phyloP scores from a whole-genome alignment of 2,888 invertebrate species.

The Epinotia bilunana region DNA sequence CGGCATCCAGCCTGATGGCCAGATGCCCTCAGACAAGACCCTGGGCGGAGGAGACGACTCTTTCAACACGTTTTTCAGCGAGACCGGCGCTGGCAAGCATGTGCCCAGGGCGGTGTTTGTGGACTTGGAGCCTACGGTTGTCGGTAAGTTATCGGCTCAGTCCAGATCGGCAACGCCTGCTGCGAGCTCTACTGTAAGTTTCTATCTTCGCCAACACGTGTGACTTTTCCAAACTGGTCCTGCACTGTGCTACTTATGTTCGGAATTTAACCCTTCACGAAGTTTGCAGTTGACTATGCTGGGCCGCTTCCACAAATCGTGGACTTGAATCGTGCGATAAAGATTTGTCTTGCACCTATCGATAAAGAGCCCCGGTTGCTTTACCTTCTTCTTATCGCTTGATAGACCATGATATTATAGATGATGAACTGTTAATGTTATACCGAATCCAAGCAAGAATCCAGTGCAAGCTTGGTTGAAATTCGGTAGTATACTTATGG shows the following conservation, averaged over 20 bases:
- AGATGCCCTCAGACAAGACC: slow-evolving; percentile 93
- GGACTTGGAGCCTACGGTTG: slow-evolving; percentile 96
- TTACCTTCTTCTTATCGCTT: too few species aligned
- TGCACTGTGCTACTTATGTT: neutral
- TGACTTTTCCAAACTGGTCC: neutral
- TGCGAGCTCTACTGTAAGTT: too few species aligned
- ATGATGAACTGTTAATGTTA: too few species aligned
- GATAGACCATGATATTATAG: too few species aligned
- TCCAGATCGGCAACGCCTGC: too few species aligned
- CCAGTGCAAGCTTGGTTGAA: too few species aligned
- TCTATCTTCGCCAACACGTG: neutral
- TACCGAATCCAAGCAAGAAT: too few species aligned
- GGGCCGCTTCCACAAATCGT: neutral
- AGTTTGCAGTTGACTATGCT: neutral
- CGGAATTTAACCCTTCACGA: neutral
- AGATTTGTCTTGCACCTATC: too few species aligned
- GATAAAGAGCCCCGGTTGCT: too few species aligned
- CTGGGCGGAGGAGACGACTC: slow-evolving; percentile 90
- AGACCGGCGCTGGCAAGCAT: slow-evolving; percentile 91
- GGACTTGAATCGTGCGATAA: too few species aligned
- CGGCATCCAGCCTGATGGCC: slow-evolving; percentile 93
- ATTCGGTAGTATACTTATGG: too few species aligned
- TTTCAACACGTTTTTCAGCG: slow-evolving; percentile 91
- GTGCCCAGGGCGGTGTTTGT: slow-evolving; percentile 95
- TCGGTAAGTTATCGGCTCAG: slow-evolving; percentile 84